These are phyloP conservation scores for Andrena praecox DNA, from an alignment of 2,888 invertebrate genomes.

Conservation along the genomic window DNA sequence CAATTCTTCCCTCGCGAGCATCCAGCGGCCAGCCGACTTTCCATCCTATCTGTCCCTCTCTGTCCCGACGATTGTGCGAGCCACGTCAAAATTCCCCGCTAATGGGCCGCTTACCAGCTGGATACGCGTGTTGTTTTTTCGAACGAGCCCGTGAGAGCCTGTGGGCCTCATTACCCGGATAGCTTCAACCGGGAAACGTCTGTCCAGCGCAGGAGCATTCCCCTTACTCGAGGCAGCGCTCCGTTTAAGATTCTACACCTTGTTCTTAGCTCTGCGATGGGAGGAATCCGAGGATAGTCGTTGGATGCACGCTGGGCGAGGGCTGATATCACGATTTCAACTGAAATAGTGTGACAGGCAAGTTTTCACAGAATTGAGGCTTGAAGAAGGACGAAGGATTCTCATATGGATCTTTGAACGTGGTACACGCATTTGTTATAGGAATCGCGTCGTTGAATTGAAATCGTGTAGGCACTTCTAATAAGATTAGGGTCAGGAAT, in stretches of 20 bases:
- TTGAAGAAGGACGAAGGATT: too few relatives aligned
- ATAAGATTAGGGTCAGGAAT: slow-evolving; percentile 21
- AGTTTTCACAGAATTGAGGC: too few relatives aligned
- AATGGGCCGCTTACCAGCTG: slow-evolving; percentile 75
- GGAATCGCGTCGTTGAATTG: neutral
- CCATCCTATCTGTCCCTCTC: slow-evolving; percentile 45
- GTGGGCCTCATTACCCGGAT: slow-evolving; percentile 55
- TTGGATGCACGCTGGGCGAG: too few relatives aligned
- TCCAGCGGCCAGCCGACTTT: slow-evolving; percentile 53
- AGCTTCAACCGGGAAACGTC: slow-evolving; percentile 55
- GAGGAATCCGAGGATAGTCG: too few relatives aligned
- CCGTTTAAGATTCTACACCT: too few relatives aligned
- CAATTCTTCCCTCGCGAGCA: slow-evolving; percentile 65
- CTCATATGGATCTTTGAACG: too few relatives aligned
- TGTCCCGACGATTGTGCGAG: slow-evolving; percentile 66
- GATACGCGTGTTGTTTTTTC: slow-evolving; percentile 61
- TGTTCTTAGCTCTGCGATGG: too few relatives aligned
- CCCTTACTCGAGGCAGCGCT: too few relatives aligned
- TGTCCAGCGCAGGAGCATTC: too few relatives aligned
- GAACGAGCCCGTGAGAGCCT: slow-evolving; percentile 53
- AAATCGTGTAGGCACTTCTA: slow-evolving; percentile 13
- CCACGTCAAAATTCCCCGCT: slow-evolving; percentile 79
- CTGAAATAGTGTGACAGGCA: too few relatives aligned
- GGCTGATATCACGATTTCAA: too few relatives aligned
- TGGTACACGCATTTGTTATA: too few relatives aligned